Percentiles rank a stretch among this genome's conserved stretches.
Conservation (phyloP, 2,797 vertebrate species). For the Microcaecilia unicolor region DNA sequence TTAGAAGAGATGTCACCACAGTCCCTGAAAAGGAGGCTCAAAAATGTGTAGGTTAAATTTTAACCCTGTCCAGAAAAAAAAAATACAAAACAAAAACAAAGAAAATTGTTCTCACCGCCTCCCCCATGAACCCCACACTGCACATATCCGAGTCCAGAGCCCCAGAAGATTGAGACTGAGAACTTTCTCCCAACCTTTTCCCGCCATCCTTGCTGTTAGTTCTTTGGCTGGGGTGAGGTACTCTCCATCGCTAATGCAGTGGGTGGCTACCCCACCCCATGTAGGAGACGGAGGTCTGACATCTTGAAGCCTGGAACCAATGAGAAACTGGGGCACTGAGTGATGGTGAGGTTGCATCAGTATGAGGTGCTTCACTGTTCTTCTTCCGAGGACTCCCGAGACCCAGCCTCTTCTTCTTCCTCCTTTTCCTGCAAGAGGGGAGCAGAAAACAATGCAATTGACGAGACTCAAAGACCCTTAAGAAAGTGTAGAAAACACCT, state of each 20-base stretch:
- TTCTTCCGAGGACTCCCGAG: constrained; percentile 86
- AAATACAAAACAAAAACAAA: neutral
- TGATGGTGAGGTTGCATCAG: constrained; percentile 75
- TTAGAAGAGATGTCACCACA: too few relatives aligned
- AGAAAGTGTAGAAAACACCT: too few relatives aligned
- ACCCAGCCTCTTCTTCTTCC: constrained; percentile 76
- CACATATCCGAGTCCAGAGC: neutral
- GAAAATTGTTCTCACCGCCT: neutral
- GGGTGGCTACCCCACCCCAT: too few relatives aligned
- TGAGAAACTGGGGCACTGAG: constrained; percentile 63
- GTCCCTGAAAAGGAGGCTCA: neutral
- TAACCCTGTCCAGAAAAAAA: constrained; percentile 66
- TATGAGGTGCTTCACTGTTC: constrained; percentile 71
- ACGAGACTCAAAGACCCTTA: too few relatives aligned
- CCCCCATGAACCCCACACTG: neutral
- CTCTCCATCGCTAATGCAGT: too few relatives aligned
- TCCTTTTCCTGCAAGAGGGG: constrained; percentile 59
- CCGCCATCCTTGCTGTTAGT: too few relatives aligned
- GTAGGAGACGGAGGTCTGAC: neutral
- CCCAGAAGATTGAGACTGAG: too few relatives aligned
- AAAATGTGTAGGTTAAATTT: constrained; percentile 51
- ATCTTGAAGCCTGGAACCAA: constrained; percentile 57
- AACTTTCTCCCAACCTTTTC: too few relatives aligned
- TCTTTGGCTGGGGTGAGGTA: too few relatives aligned
- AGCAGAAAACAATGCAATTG: too few relatives aligned